Base-by-base conservation (phyloP, 2,797 vertebrate species). In the Natrix natrix region DNA sequence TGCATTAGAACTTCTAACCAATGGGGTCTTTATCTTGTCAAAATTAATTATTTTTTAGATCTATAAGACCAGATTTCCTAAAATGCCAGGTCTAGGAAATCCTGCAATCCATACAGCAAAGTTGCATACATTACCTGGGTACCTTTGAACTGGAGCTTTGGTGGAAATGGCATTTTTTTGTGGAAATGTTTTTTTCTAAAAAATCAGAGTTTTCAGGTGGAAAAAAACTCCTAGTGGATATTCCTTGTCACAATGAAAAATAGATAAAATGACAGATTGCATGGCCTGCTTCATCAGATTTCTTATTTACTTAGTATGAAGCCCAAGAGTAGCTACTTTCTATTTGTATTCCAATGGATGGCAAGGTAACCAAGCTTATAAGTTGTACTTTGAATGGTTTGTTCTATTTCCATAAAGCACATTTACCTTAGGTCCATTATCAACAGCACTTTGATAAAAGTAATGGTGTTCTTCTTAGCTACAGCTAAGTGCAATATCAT, bases 371-470 rank as follows among this genome's bases (percentile, higher is more conserved):
- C 1, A 63, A 91, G 78, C 83, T 93, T 91, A 90, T 52, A 57
- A 86, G 10, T 54, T 94, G 90, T 32, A 78, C 43, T 59, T 86
- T 12, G 17, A 8, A 52, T 92, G 87, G 28, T 16, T 61, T 90
- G 59, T 92, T 87, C 88, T 91, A 89, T 54, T 56, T 93, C 28
- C 55, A 74, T 66, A 93, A 95, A 94, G 2, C 78, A 93, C 6
- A 59, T 86, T 52, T 91, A 61, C 74, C 74, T 91, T 16, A 11
- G 17, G 37, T 57, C 55, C 57, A 56, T 22, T 83, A 92, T 90
- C 12, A 32, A 95, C 95, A 95, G 0, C 56, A 60, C 3, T 87
- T 28, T 78, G 94, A 92, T 95, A 91, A 55, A n/a, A 90, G 11
- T 3, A 61, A 92, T 90, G 86, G 92, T 61, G 55, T 90, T 95